These are phyloP conservation scores for Nomada goodeniana DNA, from an alignment of 2,888 invertebrate genomes.

Conservation along the genomic window DNA sequence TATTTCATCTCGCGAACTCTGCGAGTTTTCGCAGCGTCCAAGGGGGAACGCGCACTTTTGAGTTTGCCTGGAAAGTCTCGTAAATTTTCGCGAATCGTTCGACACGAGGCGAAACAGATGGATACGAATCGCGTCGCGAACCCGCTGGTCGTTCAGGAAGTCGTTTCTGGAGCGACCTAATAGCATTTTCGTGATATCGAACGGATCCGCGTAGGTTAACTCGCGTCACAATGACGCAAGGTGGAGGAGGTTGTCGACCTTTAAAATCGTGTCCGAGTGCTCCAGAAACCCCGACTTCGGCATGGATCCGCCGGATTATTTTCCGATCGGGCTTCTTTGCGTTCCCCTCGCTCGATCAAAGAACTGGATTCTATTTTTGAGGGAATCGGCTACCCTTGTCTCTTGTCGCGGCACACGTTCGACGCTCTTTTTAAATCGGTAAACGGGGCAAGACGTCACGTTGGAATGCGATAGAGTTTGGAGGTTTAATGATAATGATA, in stretches of 20 bases:
- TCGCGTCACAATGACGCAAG: constrained; percentile 55
- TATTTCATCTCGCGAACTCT: not conserved
- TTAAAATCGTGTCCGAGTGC: constrained; percentile 66
- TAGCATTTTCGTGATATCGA: constrained; percentile 73
- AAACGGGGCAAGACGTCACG: no score
- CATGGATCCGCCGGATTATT: constrained; percentile 26
- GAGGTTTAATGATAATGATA: no score
- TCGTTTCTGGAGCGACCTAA: constrained; percentile 65
- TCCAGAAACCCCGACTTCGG: constrained; percentile 72
- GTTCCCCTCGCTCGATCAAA: not conserved
- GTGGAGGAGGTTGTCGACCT: constrained; percentile 69
- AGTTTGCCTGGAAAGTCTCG: constrained; percentile 37
- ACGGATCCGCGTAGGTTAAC: constrained; percentile 49
- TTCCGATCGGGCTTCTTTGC: constrained; percentile 35
- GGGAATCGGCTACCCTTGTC: not conserved
- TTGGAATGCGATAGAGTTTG: no score
- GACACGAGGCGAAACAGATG: constrained; percentile 5
- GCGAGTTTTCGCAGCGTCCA: no score
- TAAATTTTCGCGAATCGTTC: constrained; percentile 37
- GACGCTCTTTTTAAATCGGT: no score
- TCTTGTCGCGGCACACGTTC: no score
- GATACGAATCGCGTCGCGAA: constrained; percentile 22
- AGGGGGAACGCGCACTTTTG: not conserved
- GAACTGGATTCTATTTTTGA: constrained; percentile 41
- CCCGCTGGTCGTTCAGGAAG: constrained; percentile 48